Evolutionary conservation across 35 echinoderm and acorn worm species (phyloP).

Genomic region (Eucidaris tribuloides): DNA sequence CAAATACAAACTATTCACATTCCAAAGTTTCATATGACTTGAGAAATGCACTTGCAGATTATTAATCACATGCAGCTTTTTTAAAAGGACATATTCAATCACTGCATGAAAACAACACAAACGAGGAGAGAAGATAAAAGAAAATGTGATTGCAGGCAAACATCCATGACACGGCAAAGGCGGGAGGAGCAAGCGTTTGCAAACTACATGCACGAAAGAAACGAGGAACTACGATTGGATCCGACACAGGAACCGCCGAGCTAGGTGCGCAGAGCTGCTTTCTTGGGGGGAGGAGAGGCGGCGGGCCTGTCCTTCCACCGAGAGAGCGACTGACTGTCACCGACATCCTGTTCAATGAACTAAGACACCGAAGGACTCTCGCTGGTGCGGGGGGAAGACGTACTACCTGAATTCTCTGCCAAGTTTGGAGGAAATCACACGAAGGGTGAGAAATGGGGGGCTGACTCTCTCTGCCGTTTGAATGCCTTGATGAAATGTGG

Average conservation of each 20-base stretch:
- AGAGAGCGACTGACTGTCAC: conserved; percentile 3
- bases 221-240: conserved; percentile 13
- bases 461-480: no score
- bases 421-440: neutral
- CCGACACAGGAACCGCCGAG: neutral
- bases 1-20: no score
- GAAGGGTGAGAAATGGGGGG: neutral
- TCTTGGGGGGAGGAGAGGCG: neutral
- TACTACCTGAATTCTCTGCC: neutral
- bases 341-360: conserved; percentile 4
- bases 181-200: neutral
- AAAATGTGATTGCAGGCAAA: neutral
- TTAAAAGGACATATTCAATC: no score
- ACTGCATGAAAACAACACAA: no score
- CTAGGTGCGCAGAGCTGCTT: neutral
- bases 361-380: conserved; percentile 13
- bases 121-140: no score
- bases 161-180: neutral
- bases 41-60: no score
- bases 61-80: no score
- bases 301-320: neutral
- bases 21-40: no score
- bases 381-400: conserved; percentile 4
- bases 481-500: no score
- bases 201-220: neutral